These are phyloP conservation scores for Hestina assimilis DNA, from an alignment of 1,140 invertebrate genomes.

Conservation along the genomic window DNA sequence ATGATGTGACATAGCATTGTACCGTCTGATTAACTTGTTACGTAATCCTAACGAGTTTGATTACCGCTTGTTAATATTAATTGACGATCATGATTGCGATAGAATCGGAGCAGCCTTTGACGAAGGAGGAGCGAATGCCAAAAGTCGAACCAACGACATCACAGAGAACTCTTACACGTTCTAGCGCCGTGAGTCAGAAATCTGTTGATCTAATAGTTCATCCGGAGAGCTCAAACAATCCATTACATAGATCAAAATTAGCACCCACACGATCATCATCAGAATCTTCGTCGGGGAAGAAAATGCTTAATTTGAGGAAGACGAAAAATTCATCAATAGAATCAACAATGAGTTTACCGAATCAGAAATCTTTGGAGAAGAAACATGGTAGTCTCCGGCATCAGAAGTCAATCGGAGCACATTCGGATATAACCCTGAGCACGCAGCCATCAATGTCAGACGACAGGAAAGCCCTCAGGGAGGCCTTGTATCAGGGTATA, in stretches of 20 bases:
- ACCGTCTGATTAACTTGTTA: slow-evolving; percentile 23
- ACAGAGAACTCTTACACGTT: slow-evolving; percentile 61
- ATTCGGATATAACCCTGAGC: slow-evolving; percentile 75
- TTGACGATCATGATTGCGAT: slow-evolving; percentile 66
- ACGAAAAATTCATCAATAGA: slow-evolving; percentile 77
- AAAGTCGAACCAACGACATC: slow-evolving; percentile 58
- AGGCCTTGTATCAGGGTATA: slow-evolving; percentile 89
- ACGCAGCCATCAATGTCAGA: slow-evolving; percentile 81
- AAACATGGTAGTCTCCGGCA: slow-evolving; percentile 70
- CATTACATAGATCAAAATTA: slow-evolving; percentile 70
- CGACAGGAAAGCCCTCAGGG: slow-evolving; percentile 85
- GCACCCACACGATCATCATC: slow-evolving; percentile 69
- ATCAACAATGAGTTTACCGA: slow-evolving; percentile 75
- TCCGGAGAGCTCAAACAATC: slow-evolving; percentile 66
- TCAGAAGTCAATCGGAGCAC: slow-evolving; percentile 71
- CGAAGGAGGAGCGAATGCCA: slow-evolving; percentile 54
- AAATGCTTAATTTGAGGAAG: slow-evolving; percentile 65
- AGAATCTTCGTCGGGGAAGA: slow-evolving; percentile 67
- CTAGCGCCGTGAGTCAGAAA: slow-evolving; percentile 80
- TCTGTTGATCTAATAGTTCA: slow-evolving; percentile 77
- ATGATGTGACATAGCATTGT: slow-evolving; percentile 50
- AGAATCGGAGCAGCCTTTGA: slow-evolving; percentile 63
- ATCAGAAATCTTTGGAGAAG: slow-evolving; percentile 77
- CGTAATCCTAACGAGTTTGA: slow-evolving; percentile 17
- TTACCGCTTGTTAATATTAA: slow-evolving; percentile 16